These are phyloP conservation scores for Grantiella picta DNA, from an alignment of 2,113 vertebrate genomes.

Conservation along the genomic window DNA sequence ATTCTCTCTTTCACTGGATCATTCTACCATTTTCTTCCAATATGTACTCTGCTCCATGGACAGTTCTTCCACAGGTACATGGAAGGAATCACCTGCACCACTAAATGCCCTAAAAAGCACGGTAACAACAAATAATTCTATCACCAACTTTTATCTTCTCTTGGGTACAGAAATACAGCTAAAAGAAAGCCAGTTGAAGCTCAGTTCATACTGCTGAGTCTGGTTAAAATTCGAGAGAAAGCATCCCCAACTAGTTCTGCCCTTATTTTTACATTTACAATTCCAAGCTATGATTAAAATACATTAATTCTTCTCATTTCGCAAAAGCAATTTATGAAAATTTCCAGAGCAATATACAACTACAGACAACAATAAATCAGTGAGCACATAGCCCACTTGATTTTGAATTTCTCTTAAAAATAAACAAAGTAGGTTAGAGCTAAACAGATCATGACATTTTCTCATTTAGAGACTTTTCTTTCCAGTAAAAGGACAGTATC, in stretches of 20 bases:
- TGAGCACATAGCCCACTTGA: background rate
- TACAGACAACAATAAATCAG: background rate
- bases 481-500: background rate
- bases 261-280: background rate
- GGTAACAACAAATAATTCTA: background rate
- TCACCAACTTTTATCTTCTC: background rate
- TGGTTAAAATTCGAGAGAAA: background rate
- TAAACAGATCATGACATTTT: background rate
- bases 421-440: background rate
- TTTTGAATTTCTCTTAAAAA: background rate
- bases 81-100: background rate
- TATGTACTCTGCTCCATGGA: background rate
- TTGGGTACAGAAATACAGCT: background rate
- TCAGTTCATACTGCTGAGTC: background rate
- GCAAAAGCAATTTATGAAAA: background rate
- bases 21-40: background rate
- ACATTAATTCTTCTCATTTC: background rate
- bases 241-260: background rate
- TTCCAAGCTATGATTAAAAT: background rate
- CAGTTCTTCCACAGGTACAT: background rate
- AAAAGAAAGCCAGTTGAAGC: background rate
- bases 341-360: background rate
- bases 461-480: background rate
- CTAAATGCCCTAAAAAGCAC: background rate
- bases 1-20: background rate